Percentiles rank a stretch among this genome's conserved stretches.
Evolutionary conservation across 2,113 vertebrate genomes (phyloP).

Genomic region (Aldabrachelys gigantea): DNA sequence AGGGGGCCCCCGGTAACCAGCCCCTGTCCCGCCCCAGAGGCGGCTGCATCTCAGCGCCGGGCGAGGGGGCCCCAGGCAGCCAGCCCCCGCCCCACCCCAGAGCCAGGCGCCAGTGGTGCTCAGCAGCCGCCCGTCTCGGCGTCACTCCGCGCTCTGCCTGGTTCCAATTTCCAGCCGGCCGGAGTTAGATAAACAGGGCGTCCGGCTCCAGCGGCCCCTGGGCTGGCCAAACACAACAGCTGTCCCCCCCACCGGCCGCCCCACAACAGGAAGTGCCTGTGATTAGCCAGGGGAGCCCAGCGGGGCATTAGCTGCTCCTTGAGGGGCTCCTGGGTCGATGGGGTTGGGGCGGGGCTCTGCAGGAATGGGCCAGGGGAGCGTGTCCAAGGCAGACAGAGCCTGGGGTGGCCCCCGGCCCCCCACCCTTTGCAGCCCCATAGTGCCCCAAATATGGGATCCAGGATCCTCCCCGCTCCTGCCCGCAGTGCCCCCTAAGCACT

Average conservation of each 20-base stretch:
- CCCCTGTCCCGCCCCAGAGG: background rate
- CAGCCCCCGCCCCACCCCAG: background rate
- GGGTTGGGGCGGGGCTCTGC: background rate
- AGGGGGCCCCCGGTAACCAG: no score
- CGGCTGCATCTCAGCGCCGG: no score
- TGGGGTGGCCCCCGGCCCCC: no score
- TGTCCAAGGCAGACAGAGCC: no score
- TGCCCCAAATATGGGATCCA: no score
- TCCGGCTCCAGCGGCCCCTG: background rate
- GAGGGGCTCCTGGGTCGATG: background rate
- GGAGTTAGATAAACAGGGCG: background rate
- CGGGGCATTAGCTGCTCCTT: background rate
- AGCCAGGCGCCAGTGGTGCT: no score
- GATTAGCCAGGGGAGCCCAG: background rate
- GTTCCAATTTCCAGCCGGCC: background rate
- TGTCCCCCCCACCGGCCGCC: background rate
- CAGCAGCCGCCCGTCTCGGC: no score
- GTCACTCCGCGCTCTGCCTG: background rate
- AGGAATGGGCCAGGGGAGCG: no score
- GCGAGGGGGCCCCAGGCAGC: background rate
- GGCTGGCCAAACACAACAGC: background rate
- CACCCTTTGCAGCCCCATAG: no score
- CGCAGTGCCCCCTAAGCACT: no score
- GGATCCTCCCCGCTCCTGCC: no score
- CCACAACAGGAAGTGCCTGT: conserved; percentile 43